These are phyloP conservation scores for Lates japonicus DNA, from an alignment of 2,797 vertebrate species.

Conservation along the genomic window DNA sequence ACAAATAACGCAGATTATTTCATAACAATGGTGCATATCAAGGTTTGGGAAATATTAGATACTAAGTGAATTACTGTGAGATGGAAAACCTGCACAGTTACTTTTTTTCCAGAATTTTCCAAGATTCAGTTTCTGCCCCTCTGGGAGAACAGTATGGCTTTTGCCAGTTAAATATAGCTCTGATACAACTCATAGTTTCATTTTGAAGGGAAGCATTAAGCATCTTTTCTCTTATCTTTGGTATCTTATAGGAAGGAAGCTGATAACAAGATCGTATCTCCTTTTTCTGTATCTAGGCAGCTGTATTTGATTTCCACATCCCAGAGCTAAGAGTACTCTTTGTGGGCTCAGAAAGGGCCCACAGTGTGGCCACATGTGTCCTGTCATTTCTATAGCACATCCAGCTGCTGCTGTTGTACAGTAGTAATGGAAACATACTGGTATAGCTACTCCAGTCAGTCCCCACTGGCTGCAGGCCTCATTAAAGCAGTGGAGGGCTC, in stretches of 20 bases:
- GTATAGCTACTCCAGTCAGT: conserved; percentile 67
- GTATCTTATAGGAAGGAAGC: conserved; percentile 6
- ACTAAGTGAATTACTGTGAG: background rate
- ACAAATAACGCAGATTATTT: background rate
- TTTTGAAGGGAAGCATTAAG: conserved; percentile 15
- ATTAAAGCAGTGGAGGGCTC: conserved; percentile 67
- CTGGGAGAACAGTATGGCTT: background rate
- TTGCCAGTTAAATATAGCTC: conserved; percentile 31
- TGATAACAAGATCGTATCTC: conserved; percentile 24
- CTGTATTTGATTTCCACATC: conserved; percentile 29
- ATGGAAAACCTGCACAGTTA: background rate
- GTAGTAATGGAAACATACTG: conserved; percentile 73
- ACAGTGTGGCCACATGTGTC: conserved; percentile 23
- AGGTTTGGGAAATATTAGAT: background rate
- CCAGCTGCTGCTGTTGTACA: conserved; percentile 41
- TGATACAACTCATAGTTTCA: conserved; percentile 35
- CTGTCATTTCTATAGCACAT: conserved; percentile 49
- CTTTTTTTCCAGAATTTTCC: background rate
- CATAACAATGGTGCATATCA: background rate
- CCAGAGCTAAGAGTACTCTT: conserved; percentile 23
- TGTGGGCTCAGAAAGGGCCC: background rate
- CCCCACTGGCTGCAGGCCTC: conserved; percentile 70
- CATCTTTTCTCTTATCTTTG: background rate
- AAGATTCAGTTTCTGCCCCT: background rate
- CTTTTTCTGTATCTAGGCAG: conserved; percentile 2